These are phyloP conservation scores for Temnothorax rugatulus DNA, from an alignment of 2,888 invertebrate genomes.

Conservation along the genomic window DNA sequence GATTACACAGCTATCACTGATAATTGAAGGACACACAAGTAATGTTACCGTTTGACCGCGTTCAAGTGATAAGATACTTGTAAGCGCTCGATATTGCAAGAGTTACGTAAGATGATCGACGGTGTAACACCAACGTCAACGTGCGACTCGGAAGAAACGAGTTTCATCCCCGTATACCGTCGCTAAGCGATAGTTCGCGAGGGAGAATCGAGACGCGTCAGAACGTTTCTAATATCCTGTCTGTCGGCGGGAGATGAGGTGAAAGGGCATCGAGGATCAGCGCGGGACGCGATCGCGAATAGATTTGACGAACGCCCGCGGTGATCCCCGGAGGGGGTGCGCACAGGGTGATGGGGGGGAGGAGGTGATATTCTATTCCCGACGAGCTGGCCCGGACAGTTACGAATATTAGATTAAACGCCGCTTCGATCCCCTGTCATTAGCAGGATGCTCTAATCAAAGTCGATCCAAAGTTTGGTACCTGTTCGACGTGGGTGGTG, in stretches of 20 bases:
- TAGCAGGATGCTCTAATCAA: conserved; percentile 84
- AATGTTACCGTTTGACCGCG: not conserved
- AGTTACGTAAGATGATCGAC: not conserved
- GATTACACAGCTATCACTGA: not conserved
- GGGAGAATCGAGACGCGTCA: conserved; percentile 28
- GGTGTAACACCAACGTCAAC: not conserved
- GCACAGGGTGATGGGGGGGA: no score
- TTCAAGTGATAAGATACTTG: not conserved
- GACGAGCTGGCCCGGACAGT: conserved; percentile 79
- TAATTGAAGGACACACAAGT: not conserved
- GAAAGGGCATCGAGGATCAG: conserved; percentile 60
- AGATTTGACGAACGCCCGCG: conserved; percentile 52
- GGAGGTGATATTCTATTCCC: conserved; percentile 70
- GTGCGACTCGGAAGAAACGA: not conserved
- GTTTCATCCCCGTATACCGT: not conserved
- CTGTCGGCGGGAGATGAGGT: conserved; percentile 29
- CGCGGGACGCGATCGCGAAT: conserved; percentile 54
- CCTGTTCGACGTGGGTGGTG: conserved; percentile 71
- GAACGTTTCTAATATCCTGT: conserved; percentile 63
- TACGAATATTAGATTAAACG: conserved; percentile 85
- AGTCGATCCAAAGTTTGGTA: conserved; percentile 79
- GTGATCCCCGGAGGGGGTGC: conserved; percentile 16
- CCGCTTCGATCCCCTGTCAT: conserved; percentile 82
- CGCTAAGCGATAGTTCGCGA: conserved; percentile 27
- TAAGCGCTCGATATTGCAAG: no score